Conservation (phyloP, 2,113 vertebrate species). For the Cygnus atratus region DNA sequence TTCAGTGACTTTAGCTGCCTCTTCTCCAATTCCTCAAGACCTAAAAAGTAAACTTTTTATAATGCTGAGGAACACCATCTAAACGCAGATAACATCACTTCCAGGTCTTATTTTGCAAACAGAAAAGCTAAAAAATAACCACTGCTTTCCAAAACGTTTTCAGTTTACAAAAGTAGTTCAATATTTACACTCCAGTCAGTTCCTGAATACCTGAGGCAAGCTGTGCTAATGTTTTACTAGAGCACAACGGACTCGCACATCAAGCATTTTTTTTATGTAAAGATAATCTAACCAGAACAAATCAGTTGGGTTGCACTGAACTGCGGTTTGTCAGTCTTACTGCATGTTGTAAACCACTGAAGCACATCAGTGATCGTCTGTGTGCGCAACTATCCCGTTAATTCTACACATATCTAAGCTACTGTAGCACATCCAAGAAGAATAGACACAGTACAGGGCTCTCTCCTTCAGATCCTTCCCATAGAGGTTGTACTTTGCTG, state of each 20-base stretch:
- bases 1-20: background rate
- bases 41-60: background rate
- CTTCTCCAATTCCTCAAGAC: background rate
- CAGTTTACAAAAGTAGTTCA: background rate
- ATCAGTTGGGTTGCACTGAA: background rate
- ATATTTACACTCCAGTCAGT: background rate
- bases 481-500: conserved; percentile 86
- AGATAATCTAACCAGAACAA: background rate
- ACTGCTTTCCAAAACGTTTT: background rate
- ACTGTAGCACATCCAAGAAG: background rate
- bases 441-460: conserved; percentile 73
- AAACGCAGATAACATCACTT: background rate
- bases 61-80: background rate
- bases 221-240: background rate
- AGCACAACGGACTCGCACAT: background rate
- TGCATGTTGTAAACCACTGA: background rate
- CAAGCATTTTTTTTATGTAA: background rate
- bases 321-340: background rate
- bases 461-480: conserved; percentile 85
- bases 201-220: background rate
- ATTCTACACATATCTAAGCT: background rate
- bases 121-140: background rate
- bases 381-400: background rate
- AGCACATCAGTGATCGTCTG: background rate
- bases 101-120: background rate